Base-by-base conservation (phyloP, 2,888 invertebrate species). In the Lasioglossum vierecki region DNA sequence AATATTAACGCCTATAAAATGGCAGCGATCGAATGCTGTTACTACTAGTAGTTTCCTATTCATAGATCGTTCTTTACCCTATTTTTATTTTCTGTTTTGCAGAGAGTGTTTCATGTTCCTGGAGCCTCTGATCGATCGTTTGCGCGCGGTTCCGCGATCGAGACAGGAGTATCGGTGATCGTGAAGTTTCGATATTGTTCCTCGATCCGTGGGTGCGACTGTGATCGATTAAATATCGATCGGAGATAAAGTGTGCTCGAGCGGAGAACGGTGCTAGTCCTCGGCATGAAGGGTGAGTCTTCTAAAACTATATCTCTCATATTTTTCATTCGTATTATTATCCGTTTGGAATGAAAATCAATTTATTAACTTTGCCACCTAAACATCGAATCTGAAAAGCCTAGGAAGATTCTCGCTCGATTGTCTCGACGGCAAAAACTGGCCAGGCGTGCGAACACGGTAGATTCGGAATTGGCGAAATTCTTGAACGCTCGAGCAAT, bases 281-380 rank as follows among this genome's bases (percentile, higher is more conserved):
- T 88, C 92, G 92, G 89, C 88, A 93, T 93, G 93, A 93, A 89
- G 91, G 91, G 93, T 93, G 76, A 93, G 92, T 91, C 70, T 41
- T 75, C 53, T 3, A 53, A 22, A 53, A n/a, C 2, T 53, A 2
- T n/a, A 35, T 30, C 30, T 30, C 30, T 1, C 30, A 30, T 30
- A 30, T 30, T 30, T 30, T 30, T 30, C 30, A 30, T 30, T 30
- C 1, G 2, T 35, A 35, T 35, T 35, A 35, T 35, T 35, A 35
- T n/a, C n/a, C n/a, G n/a, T n/a, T n/a, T n/a, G n/a, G n/a, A n/a
- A n/a, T n/a, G n/a, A n/a, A n/a, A n/a, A n/a, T n/a, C n/a, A n/a
- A n/a, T n/a, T n/a, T n/a, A n/a, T n/a, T n/a, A n/a, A n/a, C n/a
- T n/a, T 30, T 30, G 30, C 30, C 30, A 30, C 30, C 30, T 30